Percentiles rank a stretch among this genome's conserved stretches.
Evolutionary conservation across 64 coral and sea anemone species (phyloP).

Genomic region (Montipora efflorescens): DNA sequence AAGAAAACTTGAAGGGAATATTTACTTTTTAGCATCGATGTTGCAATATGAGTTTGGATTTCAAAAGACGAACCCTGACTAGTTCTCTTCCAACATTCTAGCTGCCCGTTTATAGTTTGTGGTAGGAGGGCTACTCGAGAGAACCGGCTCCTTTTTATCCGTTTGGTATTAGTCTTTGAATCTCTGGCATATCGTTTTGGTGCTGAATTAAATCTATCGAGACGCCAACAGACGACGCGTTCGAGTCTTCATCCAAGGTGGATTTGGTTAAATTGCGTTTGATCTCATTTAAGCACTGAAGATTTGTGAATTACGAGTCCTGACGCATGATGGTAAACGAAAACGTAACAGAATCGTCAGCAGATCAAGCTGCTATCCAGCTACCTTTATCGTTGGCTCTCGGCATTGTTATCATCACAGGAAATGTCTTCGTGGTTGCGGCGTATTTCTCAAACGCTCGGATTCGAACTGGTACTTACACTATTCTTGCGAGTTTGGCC

Average conservation of each 20-base stretch:
- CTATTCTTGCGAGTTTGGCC: constrained; percentile 58
- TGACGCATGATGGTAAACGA: neutral
- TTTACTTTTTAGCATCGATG: neutral
- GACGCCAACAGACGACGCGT: neutral
- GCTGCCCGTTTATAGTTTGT: neutral
- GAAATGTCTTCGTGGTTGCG: constrained; percentile 50
- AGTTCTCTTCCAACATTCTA: neutral
- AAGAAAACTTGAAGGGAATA: neutral
- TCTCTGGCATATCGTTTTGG: neutral
- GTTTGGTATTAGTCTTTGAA: neutral
- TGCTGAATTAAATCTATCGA: neutral
- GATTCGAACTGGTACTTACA: constrained; percentile 59
- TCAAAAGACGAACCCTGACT: neutral
- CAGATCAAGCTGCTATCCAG: neutral
- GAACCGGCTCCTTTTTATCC: neutral
- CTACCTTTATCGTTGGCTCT: constrained; percentile 23
- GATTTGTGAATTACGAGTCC: too few relatives aligned
- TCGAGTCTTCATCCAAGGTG: neutral
- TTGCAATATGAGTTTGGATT: neutral
- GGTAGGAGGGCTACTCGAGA: neutral
- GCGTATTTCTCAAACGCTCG: constrained; percentile 51
- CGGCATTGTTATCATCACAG: constrained; percentile 45
- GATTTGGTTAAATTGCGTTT: neutral
- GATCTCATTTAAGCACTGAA: neutral
- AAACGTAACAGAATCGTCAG: neutral